Conservation (phyloP, 2,888 invertebrate genomes). For the Noctua comes region DNA sequence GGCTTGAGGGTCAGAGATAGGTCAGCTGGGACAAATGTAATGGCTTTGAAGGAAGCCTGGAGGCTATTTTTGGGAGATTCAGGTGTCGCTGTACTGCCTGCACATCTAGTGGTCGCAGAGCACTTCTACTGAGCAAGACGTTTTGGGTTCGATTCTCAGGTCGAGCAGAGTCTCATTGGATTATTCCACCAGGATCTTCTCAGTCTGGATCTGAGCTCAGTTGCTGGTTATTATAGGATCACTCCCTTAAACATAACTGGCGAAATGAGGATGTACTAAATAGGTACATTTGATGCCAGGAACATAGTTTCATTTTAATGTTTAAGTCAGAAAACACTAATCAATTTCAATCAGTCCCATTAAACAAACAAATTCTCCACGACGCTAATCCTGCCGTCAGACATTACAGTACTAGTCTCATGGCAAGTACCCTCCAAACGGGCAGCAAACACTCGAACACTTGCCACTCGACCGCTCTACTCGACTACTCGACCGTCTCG, state of each 20-base stretch:
- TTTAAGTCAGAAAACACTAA: background rate
- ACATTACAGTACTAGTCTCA: constrained; percentile 35
- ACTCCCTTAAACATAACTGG: background rate
- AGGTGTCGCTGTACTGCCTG: background rate
- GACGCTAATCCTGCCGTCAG: constrained; percentile 23
- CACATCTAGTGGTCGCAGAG: background rate
- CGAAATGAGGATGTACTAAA: background rate
- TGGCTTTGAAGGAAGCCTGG: background rate
- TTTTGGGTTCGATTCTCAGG: background rate
- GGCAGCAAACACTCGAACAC: constrained; percentile 45
- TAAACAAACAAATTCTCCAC: background rate
- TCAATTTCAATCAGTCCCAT: background rate
- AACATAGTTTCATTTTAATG: background rate
- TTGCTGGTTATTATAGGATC: background rate
- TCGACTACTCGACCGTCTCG: constrained; percentile 34
- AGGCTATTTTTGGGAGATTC: background rate
- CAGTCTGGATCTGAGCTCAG: background rate
- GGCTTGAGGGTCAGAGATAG: background rate
- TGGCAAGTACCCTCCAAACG: constrained; percentile 32
- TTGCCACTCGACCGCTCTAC: constrained; percentile 22
- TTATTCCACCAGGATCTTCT: background rate
- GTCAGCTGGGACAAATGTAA: background rate
- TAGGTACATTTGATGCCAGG: background rate
- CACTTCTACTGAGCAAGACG: background rate
- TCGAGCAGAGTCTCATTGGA: background rate